These are phyloP conservation scores for Idaea straminata DNA, from an alignment of 2,888 invertebrate species.

Conservation along the genomic window DNA sequence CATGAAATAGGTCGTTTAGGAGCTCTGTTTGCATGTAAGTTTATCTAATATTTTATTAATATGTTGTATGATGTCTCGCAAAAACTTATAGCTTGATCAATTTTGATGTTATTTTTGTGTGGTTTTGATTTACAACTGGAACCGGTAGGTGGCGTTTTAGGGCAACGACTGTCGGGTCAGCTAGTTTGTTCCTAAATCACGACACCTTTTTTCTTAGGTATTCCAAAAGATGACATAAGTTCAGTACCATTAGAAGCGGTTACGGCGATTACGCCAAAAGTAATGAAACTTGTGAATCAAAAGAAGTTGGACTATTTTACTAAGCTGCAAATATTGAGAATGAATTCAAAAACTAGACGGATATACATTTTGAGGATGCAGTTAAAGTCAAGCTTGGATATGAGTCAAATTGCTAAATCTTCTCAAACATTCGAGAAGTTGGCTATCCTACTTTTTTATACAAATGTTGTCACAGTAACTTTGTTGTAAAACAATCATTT, in stretches of 20 bases:
- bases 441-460: constrained; percentile 8
- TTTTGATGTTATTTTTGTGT: not conserved
- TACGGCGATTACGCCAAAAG: constrained; percentile 49
- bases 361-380: constrained; percentile 65
- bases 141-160: not conserved
- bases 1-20: constrained; percentile 59
- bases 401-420: constrained; percentile 45
- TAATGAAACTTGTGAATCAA: constrained; percentile 57
- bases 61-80: not conserved
- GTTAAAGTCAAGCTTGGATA: constrained; percentile 56
- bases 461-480: constrained; percentile 23
- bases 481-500: not conserved
- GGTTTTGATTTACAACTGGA: not conserved
- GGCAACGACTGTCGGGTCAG: not conserved
- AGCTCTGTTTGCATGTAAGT: constrained; percentile 57
- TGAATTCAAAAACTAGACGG: constrained; percentile 57
- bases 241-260: constrained; percentile 64
- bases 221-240: constrained; percentile 57
- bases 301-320: constrained; percentile 62
- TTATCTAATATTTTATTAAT: not conserved
- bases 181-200: not conserved
- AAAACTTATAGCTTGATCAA: not conserved
- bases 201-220: constrained; percentile 38
- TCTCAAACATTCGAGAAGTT: not conserved
- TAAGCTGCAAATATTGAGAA: constrained; percentile 62